Evolutionary conservation across 2,888 invertebrate species (phyloP), one percentile per base, ranked within the genome.

Genomic region (Eupsilia transversa): DNA sequence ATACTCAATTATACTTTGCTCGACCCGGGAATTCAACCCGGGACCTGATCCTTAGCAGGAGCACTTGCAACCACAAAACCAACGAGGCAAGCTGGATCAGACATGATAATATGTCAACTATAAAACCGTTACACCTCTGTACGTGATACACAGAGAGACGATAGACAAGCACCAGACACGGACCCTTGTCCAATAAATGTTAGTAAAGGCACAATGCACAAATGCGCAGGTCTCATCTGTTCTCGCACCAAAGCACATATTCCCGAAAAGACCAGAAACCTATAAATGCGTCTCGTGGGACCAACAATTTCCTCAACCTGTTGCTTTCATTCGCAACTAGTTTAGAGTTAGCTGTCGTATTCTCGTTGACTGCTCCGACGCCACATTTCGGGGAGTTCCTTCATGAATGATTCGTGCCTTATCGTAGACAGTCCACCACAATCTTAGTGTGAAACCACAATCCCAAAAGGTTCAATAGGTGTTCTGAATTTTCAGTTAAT

Each of bases 301-400:
- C 59, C 35, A 59, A 33, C n/a, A 10, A 35, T 43, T 38, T 60
- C 17, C n/a, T 23, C 23, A 49, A 79, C 79, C 54, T 79, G 77
- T 77, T 79, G 64, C 73, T 35, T 17, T 9, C 6, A n/a, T 68
- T 43, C 27, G 3, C 56, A 66, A 23, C 27, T 41, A n/a, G 7
- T 12, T 49, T 33, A 27, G n/a, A 30, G 3, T 5, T n/a, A 43
- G 6, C 5, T 7, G 43, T 35, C 30, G 54, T 60, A 49, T 72
- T 79, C 64, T 65, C 79, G 54, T 56, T 73, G 73, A 65, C 33
- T 27, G 59, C 43, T 64, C 33, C 17, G 43, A 14, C 27, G 12
- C 3, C 27, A 57, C 5, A 35, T 6, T n/a, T n/a, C 2, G 23
- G 17, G 38, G 46, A 38, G 1, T 41, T 49, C 12, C 49, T 66